A percentile compares a stretch with the other conserved stretches of the same genome.
These are phyloP conservation scores for Premnoplex brunnescens DNA, from an alignment of 2,797 vertebrate genomes.

Conservation along the genomic window DNA sequence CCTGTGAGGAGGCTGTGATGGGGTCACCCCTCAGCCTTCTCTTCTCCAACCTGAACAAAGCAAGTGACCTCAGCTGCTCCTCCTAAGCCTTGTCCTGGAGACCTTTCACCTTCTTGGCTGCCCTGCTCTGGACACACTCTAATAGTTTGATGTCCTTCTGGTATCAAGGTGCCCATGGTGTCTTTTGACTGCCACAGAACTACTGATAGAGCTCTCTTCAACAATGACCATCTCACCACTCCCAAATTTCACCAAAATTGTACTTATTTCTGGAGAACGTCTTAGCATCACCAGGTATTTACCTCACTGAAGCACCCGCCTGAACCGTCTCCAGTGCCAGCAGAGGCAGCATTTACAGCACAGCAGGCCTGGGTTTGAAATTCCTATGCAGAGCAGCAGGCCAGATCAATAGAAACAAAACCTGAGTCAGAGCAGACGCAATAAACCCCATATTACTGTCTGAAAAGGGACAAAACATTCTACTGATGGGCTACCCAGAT, in stretches of 20 bases:
- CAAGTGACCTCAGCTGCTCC: background rate
- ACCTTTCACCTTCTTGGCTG: background rate
- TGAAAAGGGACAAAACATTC: background rate
- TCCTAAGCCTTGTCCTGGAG: background rate
- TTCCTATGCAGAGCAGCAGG: background rate
- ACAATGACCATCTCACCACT: background rate
- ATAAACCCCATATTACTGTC: background rate
- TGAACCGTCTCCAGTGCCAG: background rate
- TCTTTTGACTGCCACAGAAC: background rate
- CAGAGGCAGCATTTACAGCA: background rate
- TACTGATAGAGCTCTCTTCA: background rate
- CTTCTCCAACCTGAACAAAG: background rate
- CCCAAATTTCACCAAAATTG: background rate
- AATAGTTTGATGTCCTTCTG: background rate
- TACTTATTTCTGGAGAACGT: background rate
- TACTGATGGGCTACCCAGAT: background rate
- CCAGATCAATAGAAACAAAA: background rate
- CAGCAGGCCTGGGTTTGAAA: background rate
- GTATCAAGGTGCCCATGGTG: accelerated
- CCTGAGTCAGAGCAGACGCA: background rate
- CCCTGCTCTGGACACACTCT: background rate
- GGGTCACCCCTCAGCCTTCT: background rate
- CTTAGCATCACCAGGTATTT: background rate
- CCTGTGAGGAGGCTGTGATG: background rate
- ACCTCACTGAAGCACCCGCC: background rate